A percentile compares a stretch with the other conserved stretches of the same genome.
These are phyloP conservation scores for Canis aureus DNA, from an alignment of 2,113 vertebrate genomes.

Conservation along the genomic window DNA sequence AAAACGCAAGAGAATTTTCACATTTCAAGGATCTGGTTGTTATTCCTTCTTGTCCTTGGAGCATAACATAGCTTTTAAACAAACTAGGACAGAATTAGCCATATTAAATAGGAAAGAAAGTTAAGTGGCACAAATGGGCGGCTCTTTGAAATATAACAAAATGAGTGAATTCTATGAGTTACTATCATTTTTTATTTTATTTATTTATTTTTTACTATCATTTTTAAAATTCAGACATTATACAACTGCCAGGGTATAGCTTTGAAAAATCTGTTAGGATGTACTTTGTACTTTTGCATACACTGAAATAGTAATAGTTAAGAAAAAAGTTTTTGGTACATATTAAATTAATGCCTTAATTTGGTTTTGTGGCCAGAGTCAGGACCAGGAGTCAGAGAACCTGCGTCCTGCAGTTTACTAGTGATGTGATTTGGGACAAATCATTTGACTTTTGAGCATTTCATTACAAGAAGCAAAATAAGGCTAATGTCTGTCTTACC, in stretches of 20 bases:
- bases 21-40: conserved; percentile 38
- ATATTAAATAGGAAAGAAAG: background rate
- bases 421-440: background rate
- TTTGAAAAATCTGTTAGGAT: conserved; percentile 26
- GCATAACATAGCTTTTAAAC: background rate
- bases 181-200: background rate
- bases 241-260: background rate
- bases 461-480: background rate
- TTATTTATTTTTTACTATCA: too few relatives aligned
- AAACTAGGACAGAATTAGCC: background rate
- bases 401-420: background rate
- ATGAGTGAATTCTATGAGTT: background rate
- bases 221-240: conserved; percentile 57
- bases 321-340: background rate
- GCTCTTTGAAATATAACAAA: background rate
- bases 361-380: background rate
- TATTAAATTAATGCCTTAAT: background rate
- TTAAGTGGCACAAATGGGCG: background rate
- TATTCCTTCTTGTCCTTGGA: conserved; percentile 43
- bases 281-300: background rate
- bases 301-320: background rate
- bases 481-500: background rate
- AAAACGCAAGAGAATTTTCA: conserved; percentile 49
- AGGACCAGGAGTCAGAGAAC: background rate
- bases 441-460: background rate